These are phyloP conservation scores for Oreocharis arfaki DNA, from an alignment of 2,113 vertebrate genomes.

Conservation along the genomic window DNA sequence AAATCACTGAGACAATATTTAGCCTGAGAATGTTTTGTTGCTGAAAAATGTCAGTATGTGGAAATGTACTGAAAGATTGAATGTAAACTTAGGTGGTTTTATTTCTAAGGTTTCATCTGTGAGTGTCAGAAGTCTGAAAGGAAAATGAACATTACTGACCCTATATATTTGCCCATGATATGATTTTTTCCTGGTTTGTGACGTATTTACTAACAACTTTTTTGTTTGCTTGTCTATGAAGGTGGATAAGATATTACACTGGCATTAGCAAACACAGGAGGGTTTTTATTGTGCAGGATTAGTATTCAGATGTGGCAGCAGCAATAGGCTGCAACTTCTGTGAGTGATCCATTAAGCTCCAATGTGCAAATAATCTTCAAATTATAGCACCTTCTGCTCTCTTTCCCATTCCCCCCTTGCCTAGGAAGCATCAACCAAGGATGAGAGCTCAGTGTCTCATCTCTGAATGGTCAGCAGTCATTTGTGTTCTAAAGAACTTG, in stretches of 20 bases:
- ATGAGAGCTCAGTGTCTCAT: background rate
- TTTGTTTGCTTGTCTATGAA: background rate
- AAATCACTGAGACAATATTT: background rate
- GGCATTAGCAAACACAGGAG: background rate
- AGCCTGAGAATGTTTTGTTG: background rate
- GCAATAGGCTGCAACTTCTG: background rate
- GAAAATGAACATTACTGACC: background rate
- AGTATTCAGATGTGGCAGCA: background rate
- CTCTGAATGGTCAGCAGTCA: background rate
- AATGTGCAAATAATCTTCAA: conserved; percentile 27
- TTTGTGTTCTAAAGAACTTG: background rate
- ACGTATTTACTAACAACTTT: background rate
- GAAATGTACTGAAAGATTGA: background rate
- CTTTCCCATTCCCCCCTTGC: background rate
- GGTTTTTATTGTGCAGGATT: background rate
- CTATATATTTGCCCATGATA: background rate
- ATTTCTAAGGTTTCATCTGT: background rate
- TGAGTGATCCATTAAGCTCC: background rate
- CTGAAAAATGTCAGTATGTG: background rate
- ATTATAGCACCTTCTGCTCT: background rate
- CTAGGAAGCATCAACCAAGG: background rate
- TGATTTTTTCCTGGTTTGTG: background rate
- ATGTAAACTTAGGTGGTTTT: background rate
- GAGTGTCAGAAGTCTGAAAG: background rate
- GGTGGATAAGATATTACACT: background rate